Percentiles rank a stretch among this genome's conserved stretches.
Conservation (phyloP, 2,113 vertebrate genomes). For the Leptodactylus fuscus region DNA sequence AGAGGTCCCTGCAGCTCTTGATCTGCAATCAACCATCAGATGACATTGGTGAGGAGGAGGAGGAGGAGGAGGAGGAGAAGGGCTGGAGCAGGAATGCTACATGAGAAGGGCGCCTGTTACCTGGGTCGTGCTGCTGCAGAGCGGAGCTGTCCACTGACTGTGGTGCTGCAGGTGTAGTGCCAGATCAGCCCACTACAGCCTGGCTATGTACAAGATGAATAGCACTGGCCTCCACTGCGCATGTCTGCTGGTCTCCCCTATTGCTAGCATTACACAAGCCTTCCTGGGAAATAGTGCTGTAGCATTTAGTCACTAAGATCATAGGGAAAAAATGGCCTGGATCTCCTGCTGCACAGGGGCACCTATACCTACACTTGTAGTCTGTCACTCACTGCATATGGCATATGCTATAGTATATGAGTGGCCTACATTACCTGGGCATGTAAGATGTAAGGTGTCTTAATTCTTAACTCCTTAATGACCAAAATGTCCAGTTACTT, state of each 20-base stretch:
- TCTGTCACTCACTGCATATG: no score
- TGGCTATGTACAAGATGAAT: conserved; percentile 61
- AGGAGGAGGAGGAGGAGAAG: neutral
- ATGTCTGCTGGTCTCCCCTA: conserved; percentile 65
- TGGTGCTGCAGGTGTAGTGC: conserved; percentile 76
- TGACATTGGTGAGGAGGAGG: conserved; percentile 59
- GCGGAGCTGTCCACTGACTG: conserved; percentile 75
- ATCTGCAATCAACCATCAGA: conserved; percentile 74
- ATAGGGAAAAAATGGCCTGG: conserved; percentile 67
- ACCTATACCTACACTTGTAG: no score
- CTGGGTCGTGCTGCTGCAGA: conserved; percentile 70
- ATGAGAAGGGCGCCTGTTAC: conserved; percentile 63
- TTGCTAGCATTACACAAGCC: conserved; percentile 56
- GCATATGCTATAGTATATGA: no score
- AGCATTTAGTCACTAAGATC: conserved; percentile 62
- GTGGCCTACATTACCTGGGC: no score
- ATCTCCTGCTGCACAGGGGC: conserved; percentile 61
- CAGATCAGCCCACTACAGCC: conserved; percentile 69
- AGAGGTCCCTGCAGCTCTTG: conserved; percentile 70
- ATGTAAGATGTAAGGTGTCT: no score
- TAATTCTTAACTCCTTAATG: no score
- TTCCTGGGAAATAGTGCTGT: conserved; percentile 42
- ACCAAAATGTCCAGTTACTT: no score
- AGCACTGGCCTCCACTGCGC: conserved; percentile 68
- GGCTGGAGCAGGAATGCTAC: neutral